A percentile compares a stretch with the other conserved stretches of the same genome.
Evolutionary conservation across 1,140 invertebrate genomes (phyloP).

Genomic region (Neodiprion pinetum): DNA sequence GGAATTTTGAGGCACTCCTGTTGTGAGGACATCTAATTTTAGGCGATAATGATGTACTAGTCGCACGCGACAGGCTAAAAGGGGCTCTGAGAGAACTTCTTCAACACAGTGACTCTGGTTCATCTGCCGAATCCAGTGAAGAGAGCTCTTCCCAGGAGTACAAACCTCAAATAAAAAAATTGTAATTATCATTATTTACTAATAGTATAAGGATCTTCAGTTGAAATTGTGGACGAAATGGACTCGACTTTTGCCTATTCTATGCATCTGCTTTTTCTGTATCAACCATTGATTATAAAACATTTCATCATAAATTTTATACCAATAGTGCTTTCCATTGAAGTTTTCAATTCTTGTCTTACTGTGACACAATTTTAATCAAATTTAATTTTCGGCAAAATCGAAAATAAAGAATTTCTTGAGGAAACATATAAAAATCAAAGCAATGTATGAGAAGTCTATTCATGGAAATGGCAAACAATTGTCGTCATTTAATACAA

Average conservation of each 20-base stretch:
- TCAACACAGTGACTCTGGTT: constrained; percentile 65
- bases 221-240: constrained; percentile 25
- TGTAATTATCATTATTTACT: constrained; percentile 40
- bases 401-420: too few species aligned
- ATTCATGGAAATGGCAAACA: too few species aligned
- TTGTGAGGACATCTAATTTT: constrained; percentile 23
- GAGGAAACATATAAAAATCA: too few species aligned
- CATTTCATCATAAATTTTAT: too few species aligned
- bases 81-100: constrained; percentile 69
- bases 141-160: constrained; percentile 46
- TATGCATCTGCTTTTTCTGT: constrained; percentile 5
- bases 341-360: too few species aligned
- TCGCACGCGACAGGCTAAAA: constrained; percentile 70
- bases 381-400: too few species aligned
- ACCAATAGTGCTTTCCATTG: too few species aligned
- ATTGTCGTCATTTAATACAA: too few species aligned
- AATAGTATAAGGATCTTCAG: constrained; percentile 17
- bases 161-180: constrained; percentile 53
- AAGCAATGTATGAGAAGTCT: too few species aligned
- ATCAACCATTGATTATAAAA: neutral
- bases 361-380: too few species aligned
- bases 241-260: constrained; percentile 19
- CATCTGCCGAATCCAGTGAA: constrained; percentile 57
- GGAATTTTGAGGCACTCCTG: constrained; percentile 8
- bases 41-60: constrained; percentile 62